phyloP scores from a whole-genome alignment of 2,113 vertebrate genomes.

The Psittacula cyanocephala region DNA sequence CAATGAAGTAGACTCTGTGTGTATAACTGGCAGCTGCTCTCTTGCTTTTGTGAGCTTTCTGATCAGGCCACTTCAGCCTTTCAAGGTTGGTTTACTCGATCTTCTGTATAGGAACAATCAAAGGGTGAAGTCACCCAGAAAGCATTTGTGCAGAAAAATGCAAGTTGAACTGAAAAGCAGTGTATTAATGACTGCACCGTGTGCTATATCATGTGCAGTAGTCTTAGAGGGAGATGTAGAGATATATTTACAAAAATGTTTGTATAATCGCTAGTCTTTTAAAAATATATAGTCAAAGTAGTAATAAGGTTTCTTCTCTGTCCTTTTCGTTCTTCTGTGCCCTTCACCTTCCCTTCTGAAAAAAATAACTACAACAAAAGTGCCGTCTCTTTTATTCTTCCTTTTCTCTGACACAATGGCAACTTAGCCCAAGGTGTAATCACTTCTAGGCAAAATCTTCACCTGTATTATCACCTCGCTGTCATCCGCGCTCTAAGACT shows the following conservation, averaged over 20 bases:
- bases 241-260: not conserved
- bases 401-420: not conserved
- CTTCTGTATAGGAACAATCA: not conserved
- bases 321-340: not conserved
- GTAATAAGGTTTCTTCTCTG: not conserved
- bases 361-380: not conserved
- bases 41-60: not conserved
- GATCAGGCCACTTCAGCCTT: not conserved
- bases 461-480: not conserved
- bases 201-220: not conserved
- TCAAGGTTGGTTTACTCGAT: not conserved
- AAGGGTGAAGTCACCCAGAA: conserved; percentile 17
- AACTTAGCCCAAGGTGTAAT: not conserved
- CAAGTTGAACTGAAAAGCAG: not conserved
- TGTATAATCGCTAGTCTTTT: not conserved
- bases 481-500: not conserved
- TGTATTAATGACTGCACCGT: not conserved
- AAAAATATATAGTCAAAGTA: not conserved
- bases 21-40: not conserved
- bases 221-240: not conserved
- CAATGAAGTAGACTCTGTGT: not conserved
- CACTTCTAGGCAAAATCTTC: not conserved
- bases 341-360: not conserved
- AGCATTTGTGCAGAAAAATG: conserved; percentile 10
- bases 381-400: not conserved